phyloP scores from a whole-genome alignment of 2,888 invertebrate species.

The Agrotis clavis region DNA sequence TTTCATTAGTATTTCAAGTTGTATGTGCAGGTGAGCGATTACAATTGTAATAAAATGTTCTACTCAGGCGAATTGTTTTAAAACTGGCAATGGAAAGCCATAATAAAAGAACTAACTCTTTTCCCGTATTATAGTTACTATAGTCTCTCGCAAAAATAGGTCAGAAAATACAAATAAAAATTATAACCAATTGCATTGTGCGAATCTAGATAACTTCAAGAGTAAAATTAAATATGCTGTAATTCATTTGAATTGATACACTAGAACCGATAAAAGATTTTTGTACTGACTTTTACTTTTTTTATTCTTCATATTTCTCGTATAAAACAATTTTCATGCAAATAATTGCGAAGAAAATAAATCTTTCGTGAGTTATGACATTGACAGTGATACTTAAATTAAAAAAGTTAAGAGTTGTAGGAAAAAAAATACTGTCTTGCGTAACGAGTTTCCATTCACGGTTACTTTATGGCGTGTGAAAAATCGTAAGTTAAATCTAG shows the following conservation, averaged over 20 bases:
- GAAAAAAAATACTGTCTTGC: neutral
- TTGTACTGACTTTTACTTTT: slow-evolving; percentile 40
- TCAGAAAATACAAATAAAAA: no score
- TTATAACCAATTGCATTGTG: neutral
- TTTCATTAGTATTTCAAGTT: slow-evolving; percentile 35
- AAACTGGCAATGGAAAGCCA: neutral
- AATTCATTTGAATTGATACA: neutral
- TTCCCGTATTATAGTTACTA: neutral
- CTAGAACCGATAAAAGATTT: neutral
- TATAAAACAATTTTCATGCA: neutral
- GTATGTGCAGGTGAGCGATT: slow-evolving; percentile 4
- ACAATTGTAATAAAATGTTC: slow-evolving; percentile 14
- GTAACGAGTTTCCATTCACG: slow-evolving; percentile 40
- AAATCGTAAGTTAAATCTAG: no score
- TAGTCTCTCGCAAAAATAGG: neutral
- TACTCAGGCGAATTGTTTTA: neutral
- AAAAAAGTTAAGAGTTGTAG: neutral
- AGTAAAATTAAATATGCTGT: neutral
- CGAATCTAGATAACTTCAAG: neutral
- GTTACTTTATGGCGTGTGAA: neutral
- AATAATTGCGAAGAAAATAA: slow-evolving; percentile 4
- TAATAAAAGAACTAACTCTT: neutral
- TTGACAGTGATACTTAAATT: slow-evolving; percentile 37
- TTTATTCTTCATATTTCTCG: slow-evolving; percentile 41
- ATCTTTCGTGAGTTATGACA: slow-evolving; percentile 29